Evolutionary conservation across 92 coral and sea anemone species (phyloP).

Genomic region (Zoanthus sociatus): DNA sequence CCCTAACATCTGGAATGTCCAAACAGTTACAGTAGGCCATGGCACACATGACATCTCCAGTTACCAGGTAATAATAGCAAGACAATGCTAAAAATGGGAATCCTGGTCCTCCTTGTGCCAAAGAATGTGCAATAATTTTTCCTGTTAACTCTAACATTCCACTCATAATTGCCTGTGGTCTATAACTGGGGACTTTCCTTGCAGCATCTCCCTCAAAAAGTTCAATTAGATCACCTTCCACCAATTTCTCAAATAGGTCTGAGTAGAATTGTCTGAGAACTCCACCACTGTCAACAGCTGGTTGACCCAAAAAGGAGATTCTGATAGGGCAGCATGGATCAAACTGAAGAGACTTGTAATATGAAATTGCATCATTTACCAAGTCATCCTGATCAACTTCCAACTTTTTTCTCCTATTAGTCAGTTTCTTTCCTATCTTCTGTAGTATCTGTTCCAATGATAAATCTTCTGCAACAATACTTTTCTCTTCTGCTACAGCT

Average conservation of each 20-base stretch:
- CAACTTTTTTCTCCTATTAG: constrained; percentile 35
- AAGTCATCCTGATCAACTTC: constrained; percentile 51
- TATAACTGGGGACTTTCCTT: constrained; percentile 62
- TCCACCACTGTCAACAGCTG: constrained; percentile 78
- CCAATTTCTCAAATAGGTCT: constrained; percentile 59
- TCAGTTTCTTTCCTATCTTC: constrained; percentile 46
- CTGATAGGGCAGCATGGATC: constrained; percentile 55
- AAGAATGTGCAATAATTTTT: constrained; percentile 68
- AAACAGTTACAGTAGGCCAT: constrained; percentile 66
- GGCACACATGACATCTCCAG: constrained; percentile 75
- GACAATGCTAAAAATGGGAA: constrained; percentile 63
- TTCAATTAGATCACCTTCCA: constrained; percentile 38
- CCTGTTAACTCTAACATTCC: constrained; percentile 66
- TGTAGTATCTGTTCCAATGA: constrained; percentile 31
- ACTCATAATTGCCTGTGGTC: constrained; percentile 58
- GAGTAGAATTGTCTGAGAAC: constrained; percentile 73
- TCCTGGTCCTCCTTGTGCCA: constrained; percentile 75
- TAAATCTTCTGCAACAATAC: not conserved
- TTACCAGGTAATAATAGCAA: constrained; percentile 67
- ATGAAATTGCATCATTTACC: constrained; percentile 38
- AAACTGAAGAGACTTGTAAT: constrained; percentile 58
- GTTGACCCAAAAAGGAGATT: constrained; percentile 55
- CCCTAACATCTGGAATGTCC: constrained; percentile 67
- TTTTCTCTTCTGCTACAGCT: constrained; percentile 11
- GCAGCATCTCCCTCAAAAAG: constrained; percentile 55